Evolutionary conservation across 2,797 vertebrate species (phyloP).

Genomic region (Geotrypetes seraphini): DNA sequence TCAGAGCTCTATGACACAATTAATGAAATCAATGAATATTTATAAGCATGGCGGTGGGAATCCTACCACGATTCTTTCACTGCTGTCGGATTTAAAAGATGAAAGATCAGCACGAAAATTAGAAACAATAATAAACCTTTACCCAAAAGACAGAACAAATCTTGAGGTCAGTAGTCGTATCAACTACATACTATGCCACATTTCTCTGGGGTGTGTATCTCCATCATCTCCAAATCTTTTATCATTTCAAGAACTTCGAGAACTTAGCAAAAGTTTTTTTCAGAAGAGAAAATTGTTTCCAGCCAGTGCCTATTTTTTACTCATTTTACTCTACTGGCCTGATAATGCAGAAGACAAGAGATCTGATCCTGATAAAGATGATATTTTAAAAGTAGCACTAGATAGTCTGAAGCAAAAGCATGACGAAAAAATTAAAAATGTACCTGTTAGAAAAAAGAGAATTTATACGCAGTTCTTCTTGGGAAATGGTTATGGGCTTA

Average conservation of each 20-base stretch:
- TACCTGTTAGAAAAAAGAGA: constrained; percentile 54
- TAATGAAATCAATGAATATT: constrained; percentile 57
- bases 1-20: constrained; percentile 22
- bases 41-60: constrained; percentile 58
- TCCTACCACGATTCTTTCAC: constrained; percentile 55
- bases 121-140: constrained; percentile 50
- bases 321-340: constrained; percentile 70
- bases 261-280: constrained; percentile 46
- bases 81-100: constrained; percentile 47
- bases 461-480: constrained; percentile 66
- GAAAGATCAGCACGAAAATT: constrained; percentile 23
- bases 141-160: constrained; percentile 39
- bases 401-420: constrained; percentile 47
- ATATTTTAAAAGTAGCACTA: constrained; percentile 49
- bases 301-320: constrained; percentile 55
- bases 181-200: constrained; percentile 53
- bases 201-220: constrained; percentile 54
- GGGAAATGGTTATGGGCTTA: constrained; percentile 46
- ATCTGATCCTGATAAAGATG: constrained; percentile 44
- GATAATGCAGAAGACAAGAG: constrained; percentile 50
- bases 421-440: constrained; percentile 53
- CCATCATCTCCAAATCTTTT: constrained; percentile 36
- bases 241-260: constrained; percentile 39
- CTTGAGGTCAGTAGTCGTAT: constrained; percentile 50
- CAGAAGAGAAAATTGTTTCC: constrained; percentile 40